A percentile compares a stretch with the other conserved stretches of the same genome.
Conservation (phyloP, 2,113 vertebrate species). For the Zapus hudsonius region DNA sequence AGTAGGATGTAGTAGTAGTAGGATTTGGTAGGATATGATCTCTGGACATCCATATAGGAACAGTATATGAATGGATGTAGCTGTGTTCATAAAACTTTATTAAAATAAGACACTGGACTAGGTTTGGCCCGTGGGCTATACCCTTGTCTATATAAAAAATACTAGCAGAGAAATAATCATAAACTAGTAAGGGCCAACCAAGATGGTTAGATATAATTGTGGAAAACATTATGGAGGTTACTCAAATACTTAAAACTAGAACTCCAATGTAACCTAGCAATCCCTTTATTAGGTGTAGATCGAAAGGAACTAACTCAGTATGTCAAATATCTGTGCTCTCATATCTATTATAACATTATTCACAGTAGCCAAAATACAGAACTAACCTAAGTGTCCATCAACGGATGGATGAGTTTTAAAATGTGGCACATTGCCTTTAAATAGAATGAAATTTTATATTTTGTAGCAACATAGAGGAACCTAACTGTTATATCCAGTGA, state of each 20-base stretch:
- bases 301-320: background rate
- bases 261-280: background rate
- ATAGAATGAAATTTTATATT: background rate
- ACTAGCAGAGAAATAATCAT: slow-evolving; percentile 16
- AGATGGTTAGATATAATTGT: background rate
- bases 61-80: background rate
- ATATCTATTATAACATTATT: background rate
- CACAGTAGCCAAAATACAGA: background rate
- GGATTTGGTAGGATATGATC: background rate
- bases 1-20: too few species aligned
- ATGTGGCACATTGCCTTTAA: background rate
- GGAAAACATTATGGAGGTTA: background rate
- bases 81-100: slow-evolving; percentile 13
- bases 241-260: background rate
- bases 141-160: slow-evolving; percentile 16
- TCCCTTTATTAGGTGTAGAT: background rate
- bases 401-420: background rate
- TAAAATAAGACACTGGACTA: background rate
- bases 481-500: background rate
- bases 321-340: background rate
- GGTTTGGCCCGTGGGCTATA: background rate
- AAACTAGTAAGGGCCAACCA: slow-evolving; percentile 31
- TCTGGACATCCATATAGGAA: background rate
- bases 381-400: background rate
- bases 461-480: background rate